A percentile compares a stretch with the other conserved stretches of the same genome.
Evolutionary conservation across 2,113 vertebrate species (phyloP).

Genomic region (Sigmodon hispidus): DNA sequence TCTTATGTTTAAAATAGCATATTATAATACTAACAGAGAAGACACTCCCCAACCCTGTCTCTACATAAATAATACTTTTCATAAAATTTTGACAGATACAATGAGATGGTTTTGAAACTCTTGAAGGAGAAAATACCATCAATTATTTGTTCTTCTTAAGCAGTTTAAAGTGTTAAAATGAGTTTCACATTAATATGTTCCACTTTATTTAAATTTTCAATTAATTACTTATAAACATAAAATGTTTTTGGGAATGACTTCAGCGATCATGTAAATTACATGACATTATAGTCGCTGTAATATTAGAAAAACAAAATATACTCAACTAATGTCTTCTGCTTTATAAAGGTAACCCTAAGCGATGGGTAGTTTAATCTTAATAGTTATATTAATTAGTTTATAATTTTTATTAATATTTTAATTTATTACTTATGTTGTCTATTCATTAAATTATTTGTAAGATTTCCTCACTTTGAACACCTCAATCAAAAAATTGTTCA

Average conservation of each 20-base stretch:
- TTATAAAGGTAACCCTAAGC: background rate
- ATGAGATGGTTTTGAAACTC: background rate
- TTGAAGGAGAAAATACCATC: background rate
- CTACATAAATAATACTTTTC: background rate
- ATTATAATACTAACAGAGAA: background rate
- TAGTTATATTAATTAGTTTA: slow-evolving; percentile 7
- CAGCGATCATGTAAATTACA: background rate
- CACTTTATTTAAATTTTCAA: background rate
- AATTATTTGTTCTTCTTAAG: background rate
- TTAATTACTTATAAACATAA: background rate
- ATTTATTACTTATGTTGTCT: slow-evolving; percentile 26
- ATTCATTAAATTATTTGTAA: slow-evolving; percentile 1
- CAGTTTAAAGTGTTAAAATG: background rate
- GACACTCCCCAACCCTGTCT: rapidly evolving
- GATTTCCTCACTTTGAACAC: background rate
- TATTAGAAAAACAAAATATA: background rate
- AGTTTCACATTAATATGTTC: background rate
- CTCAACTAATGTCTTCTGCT: background rate
- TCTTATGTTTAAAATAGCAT: background rate
- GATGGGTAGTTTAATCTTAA: background rate
- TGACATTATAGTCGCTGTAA: background rate
- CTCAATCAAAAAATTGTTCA: background rate
- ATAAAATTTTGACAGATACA: background rate
- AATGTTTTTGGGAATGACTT: background rate
- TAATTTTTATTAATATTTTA: slow-evolving; percentile 38